Evolutionary conservation across 2,113 vertebrate genomes (phyloP).

Genomic region (Carollia perspicillata): DNA sequence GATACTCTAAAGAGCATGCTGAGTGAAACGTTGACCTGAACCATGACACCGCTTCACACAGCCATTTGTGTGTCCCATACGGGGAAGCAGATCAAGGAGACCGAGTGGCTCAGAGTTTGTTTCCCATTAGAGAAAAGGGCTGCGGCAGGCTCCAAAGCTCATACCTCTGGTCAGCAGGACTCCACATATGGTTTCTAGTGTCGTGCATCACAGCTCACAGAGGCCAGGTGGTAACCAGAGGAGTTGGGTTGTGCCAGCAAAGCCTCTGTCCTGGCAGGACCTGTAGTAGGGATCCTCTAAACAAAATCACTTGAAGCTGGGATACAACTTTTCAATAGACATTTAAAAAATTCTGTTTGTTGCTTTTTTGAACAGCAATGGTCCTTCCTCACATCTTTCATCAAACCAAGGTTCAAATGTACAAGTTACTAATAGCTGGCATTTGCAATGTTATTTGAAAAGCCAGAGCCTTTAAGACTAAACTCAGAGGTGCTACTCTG

Average conservation of each 20-base stretch:
- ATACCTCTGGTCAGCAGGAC: neutral
- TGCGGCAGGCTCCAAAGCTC: neutral
- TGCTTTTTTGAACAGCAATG: neutral
- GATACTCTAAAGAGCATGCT: neutral
- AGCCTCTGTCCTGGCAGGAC: neutral
- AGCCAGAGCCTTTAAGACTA: neutral
- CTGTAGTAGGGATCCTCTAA: neutral
- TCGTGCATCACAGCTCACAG: neutral
- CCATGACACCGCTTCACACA: neutral
- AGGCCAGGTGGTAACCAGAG: neutral
- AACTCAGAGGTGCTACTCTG: neutral
- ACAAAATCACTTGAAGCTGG: neutral
- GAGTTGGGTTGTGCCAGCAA: neutral
- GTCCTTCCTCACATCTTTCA: neutral
- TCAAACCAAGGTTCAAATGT: neutral
- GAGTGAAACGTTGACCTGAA: neutral
- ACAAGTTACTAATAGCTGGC: neutral
- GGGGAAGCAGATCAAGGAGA: neutral
- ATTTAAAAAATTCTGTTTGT: neutral
- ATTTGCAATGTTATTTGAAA: constrained; percentile 4
- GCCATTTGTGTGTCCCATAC: neutral
- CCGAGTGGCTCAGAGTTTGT: neutral
- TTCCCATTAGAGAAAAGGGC: neutral
- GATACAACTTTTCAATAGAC: neutral
- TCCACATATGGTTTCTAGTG: neutral